These are phyloP conservation scores for Pachydiplax longipennis DNA, from an alignment of 2,888 invertebrate genomes.

Conservation along the genomic window DNA sequence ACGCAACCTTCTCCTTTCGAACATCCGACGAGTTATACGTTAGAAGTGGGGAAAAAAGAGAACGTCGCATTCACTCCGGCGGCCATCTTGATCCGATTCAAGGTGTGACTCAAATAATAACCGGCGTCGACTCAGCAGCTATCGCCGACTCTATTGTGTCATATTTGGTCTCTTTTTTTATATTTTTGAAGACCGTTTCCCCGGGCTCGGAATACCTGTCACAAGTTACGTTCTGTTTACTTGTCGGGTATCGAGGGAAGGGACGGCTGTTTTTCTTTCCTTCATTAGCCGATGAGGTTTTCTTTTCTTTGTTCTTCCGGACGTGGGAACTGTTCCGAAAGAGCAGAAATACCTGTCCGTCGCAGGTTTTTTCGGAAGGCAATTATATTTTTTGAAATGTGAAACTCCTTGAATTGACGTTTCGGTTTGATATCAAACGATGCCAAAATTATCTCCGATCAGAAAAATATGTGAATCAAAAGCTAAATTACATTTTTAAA, in stretches of 20 bases:
- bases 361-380: no score
- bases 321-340: neutral
- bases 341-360: neutral
- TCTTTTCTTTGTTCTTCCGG: neutral
- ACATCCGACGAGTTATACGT: neutral
- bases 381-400: no score
- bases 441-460: no score
- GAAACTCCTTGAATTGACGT: no score
- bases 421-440: no score
- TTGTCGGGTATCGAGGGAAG: neutral
- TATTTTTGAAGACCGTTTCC: neutral
- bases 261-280: neutral
- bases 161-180: neutral
- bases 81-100: neutral
- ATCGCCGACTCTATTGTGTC: neutral
- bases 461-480: no score
- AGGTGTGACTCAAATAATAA: slow-evolving; percentile 17
- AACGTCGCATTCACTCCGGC: neutral
- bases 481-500: no score
- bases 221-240: neutral
- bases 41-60: neutral
- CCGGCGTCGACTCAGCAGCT: neutral
- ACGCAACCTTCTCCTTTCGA: neutral
- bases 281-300: neutral
- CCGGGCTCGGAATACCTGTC: neutral